Evolutionary conservation across 2,888 invertebrate genomes (phyloP), one percentile per base, ranked within the genome.

Genomic region (Dilophus febrilis): DNA sequence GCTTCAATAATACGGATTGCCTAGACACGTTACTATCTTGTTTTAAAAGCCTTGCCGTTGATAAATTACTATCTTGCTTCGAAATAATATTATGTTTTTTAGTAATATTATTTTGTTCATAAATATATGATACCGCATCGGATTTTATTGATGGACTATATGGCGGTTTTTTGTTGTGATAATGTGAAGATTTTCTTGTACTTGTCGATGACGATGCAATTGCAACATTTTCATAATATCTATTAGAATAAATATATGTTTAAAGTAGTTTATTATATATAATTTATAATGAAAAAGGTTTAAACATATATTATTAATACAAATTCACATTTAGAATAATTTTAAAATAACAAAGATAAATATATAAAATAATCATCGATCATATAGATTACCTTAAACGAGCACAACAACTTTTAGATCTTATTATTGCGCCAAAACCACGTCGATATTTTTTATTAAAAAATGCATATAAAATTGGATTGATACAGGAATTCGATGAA

Each of bases 401-500:
- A 27, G 85, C 85, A 55, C 87, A 88, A 59, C 87, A 88, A 49
- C 79, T 77, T 47, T 84, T 72, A 49, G 85, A 86, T 60, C 83
- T 81, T 34, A 88, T 70, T 46, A 90, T 86, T 14, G 86, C 87
- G 32, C 82, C 75, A 59, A 94, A 92, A 4, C 91, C 91, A 43
- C 81, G 74, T 12, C 91, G 70, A 61, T 84, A 94, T 59, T 92
- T 91, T 58, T 86, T 86, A 63, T 92, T 92, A 65, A 92, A 90
- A 65, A 90, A 91, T 3, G 90, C 88, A 60, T 92, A 91, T 42
- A 94, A 69, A 45, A 94, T 80, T 1, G 92, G 92, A 62, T 94
- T 94, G 54, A 92, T 90, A 69, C 91, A 91, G 16, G 88, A 88
- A 61, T 94, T 94, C 14, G 90, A 87, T 0, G 88, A 79, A 3